Evolutionary conservation across 2,113 vertebrate genomes (phyloP).

Genomic region (Brachyistius frenatus): DNA sequence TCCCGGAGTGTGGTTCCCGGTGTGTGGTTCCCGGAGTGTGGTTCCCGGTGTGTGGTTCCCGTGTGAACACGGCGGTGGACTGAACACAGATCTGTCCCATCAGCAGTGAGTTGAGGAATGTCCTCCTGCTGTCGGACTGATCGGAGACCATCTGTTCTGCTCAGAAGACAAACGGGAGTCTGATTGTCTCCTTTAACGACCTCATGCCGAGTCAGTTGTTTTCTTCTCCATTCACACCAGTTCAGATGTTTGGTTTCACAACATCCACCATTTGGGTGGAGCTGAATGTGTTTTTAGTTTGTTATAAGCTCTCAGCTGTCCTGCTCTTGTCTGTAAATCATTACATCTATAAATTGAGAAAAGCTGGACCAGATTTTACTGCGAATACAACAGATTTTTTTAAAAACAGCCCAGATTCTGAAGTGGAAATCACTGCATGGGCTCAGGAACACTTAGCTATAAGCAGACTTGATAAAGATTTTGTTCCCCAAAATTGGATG

Average conservation of each 20-base stretch:
- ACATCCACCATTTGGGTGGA: slow-evolving; percentile 33
- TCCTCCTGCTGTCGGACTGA: not conserved
- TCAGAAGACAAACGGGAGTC: slow-evolving; percentile 24
- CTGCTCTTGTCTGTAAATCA: no score
- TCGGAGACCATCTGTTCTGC: slow-evolving; percentile 44
- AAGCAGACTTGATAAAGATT: no score
- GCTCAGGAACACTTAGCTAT: no score
- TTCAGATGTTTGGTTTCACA: slow-evolving; percentile 30
- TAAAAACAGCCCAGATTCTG: no score
- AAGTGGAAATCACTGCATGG: no score
- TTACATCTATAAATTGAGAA: no score
- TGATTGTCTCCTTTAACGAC: not conserved
- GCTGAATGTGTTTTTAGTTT: not conserved
- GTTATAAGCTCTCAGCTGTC: not conserved
- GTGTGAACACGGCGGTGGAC: not conserved
- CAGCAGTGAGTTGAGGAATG: slow-evolving; percentile 38
- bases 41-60: not conserved
- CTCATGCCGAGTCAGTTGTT: slow-evolving; percentile 48
- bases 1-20: no score
- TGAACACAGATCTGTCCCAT: slow-evolving; percentile 8
- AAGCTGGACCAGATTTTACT: no score
- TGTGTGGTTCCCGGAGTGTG: no score
- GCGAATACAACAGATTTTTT: no score
- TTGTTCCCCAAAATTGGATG: no score
- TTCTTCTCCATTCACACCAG: slow-evolving; percentile 37